A percentile compares a stretch with the other conserved stretches of the same genome.
phyloP scores from a whole-genome alignment of 2,113 vertebrate genomes.

The Candoia aspera region DNA sequence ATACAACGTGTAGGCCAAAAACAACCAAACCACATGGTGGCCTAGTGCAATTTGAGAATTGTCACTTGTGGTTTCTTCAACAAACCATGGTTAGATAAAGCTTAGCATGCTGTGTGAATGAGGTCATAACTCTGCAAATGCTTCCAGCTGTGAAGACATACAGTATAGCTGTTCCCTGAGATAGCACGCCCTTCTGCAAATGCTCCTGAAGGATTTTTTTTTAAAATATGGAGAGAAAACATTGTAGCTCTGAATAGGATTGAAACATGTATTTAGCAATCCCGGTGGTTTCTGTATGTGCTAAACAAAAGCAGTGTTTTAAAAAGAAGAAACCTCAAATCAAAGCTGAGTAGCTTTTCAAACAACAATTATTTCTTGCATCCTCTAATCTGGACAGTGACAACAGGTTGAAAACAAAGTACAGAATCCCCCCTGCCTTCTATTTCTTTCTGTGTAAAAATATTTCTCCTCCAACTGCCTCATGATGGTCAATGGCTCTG shows the following conservation, averaged over 20 bases:
- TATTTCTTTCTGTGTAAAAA: neutral
- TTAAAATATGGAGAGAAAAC: rapidly evolving
- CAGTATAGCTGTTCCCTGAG: neutral
- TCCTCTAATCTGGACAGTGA: neutral
- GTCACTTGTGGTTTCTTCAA: no score
- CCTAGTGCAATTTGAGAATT: no score
- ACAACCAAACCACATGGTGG: no score
- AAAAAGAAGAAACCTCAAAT: neutral
- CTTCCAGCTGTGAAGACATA: neutral
- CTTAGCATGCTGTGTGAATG: no score
- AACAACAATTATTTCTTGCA: constrained; percentile 19
- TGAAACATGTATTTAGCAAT: constrained; percentile 4
- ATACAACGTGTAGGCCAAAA: no score
- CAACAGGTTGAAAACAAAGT: neutral
- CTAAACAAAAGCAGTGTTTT: constrained; percentile 9
- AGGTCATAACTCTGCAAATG: neutral
- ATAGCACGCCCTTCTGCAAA: neutral
- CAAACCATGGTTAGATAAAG: no score
- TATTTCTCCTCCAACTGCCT: neutral
- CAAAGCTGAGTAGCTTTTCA: constrained; percentile 4
- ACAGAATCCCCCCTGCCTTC: neutral
- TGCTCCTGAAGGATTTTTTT: neutral
- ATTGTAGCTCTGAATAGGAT: neutral
- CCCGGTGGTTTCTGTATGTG: neutral
- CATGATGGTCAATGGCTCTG: neutral